Evolutionary conservation across 2,113 vertebrate genomes (phyloP), one percentile per base, ranked within the genome.

Genomic region (Callionymus lyra): DNA sequence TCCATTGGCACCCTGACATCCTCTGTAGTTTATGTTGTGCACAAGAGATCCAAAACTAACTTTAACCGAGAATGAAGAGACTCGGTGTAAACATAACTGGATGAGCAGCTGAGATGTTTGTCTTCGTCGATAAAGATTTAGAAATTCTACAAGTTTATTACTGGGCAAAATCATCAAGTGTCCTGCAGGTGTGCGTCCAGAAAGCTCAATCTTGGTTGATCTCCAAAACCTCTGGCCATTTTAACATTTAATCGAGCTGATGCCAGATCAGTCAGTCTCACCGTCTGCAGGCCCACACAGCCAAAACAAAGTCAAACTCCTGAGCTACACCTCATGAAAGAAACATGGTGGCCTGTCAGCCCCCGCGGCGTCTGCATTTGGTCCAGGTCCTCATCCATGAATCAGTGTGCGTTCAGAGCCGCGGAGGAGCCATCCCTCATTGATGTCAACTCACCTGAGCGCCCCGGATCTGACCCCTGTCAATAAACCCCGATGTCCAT

Each of bases 211-310:
- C 57, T 48, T 15, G 31, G 56, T 38, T 38, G 31, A 39, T 43
- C 48, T 44, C 38, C 41, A 47, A 38, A 61, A 59, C 48, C 6
- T 50, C 52, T 38, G 38, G 43, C 45, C 32, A 54, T 49, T 65
- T 57, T 58, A 60, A 70, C 50, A 63, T 73, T 66, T 60, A 35
- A 73, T 59, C 38, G 52, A 17, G 41, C 2, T 12, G 34, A 57
- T 34, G 56, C 46, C 38, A 49, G 37, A 46, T 36, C 9, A 14
- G 33, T 47, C 34, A 46, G 34, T 56, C 51, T 43, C 3, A 34
- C 27, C 17, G 44, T 59, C 53, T 47, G 47, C 34, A 39, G 51
- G 46, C 54, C 44, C 57, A 47, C 39, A 13, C 50, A 37, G 37
- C 21, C 18, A 9, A n/a, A 47, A 68, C 43, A 63, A 35, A 65